Evolutionary conservation across 2,888 invertebrate genomes (phyloP).

Genomic region (Steromphala cineraria): DNA sequence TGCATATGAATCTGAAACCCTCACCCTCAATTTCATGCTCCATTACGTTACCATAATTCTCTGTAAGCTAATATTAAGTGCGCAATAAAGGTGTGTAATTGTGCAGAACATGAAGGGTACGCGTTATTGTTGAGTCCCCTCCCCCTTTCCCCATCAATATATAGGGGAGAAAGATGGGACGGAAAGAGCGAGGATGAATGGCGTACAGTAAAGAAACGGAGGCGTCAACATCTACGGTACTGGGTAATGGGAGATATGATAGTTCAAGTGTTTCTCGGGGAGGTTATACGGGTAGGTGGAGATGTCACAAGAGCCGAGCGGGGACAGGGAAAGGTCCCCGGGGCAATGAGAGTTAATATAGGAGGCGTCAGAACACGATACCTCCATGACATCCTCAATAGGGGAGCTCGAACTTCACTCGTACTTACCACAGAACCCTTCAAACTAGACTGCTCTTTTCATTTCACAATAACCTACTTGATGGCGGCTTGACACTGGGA

Average conservation of each 20-base stretch:
- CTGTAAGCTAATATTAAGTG: background rate
- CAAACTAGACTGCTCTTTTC: too few relatives aligned
- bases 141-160: background rate
- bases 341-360: background rate
- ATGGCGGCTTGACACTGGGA: too few relatives aligned
- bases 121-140: background rate
- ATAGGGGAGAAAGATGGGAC: too few relatives aligned
- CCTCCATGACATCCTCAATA: too few relatives aligned
- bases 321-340: background rate
- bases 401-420: too few relatives aligned
- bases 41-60: background rate
- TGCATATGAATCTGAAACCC: background rate
- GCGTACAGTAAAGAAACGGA: background rate
- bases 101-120: background rate
- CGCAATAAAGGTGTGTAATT: background rate
- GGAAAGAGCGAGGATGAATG: background rate
- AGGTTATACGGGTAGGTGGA: too few relatives aligned
- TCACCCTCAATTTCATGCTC: background rate
- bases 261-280: too few relatives aligned
- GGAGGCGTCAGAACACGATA: background rate
- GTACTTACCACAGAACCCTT: too few relatives aligned
- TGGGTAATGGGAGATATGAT: too few relatives aligned
- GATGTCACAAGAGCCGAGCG: background rate
- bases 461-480: too few relatives aligned
- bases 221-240: too few relatives aligned